Conservation (phyloP, 1,140 invertebrate genomes). For the Papilio glaucus region DNA sequence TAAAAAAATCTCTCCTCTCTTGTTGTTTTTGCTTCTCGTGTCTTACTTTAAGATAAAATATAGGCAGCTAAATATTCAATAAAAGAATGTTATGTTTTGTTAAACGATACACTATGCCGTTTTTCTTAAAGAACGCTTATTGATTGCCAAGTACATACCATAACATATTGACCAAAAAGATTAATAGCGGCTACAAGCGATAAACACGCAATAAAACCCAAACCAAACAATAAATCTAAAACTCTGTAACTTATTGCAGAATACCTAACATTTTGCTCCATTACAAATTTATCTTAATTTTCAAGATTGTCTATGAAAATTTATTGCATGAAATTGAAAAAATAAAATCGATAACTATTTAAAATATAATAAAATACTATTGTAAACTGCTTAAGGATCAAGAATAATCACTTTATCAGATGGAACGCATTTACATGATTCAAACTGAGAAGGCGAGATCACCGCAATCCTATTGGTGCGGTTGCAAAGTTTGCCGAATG, state of each 20-base stretch:
- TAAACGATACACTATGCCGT: background rate
- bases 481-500: too few relatives aligned
- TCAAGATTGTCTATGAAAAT: background rate
- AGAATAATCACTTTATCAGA: too few relatives aligned
- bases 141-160: constrained; percentile 19
- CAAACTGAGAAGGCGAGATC: too few relatives aligned
- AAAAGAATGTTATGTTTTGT: constrained; percentile 6
- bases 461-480: too few relatives aligned
- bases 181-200: constrained; percentile 20
- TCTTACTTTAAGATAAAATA: background rate
- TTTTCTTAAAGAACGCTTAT: constrained; percentile 5
- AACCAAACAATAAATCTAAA: constrained; percentile 27
- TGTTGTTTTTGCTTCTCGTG: background rate
- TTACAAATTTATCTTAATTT: background rate
- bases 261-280: background rate
- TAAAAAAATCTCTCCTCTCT: background rate
- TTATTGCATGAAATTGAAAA: too few relatives aligned
- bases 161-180: constrained; percentile 21
- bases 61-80: background rate
- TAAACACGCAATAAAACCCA: constrained; percentile 23
- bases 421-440: too few relatives aligned
- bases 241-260: constrained; percentile 7
- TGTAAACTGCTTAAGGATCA: too few relatives aligned
- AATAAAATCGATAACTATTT: too few relatives aligned
- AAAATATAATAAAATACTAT: too few relatives aligned